These are phyloP conservation scores for Syngnathus acus DNA, from an alignment of 2,797 vertebrate genomes.

Conservation along the genomic window DNA sequence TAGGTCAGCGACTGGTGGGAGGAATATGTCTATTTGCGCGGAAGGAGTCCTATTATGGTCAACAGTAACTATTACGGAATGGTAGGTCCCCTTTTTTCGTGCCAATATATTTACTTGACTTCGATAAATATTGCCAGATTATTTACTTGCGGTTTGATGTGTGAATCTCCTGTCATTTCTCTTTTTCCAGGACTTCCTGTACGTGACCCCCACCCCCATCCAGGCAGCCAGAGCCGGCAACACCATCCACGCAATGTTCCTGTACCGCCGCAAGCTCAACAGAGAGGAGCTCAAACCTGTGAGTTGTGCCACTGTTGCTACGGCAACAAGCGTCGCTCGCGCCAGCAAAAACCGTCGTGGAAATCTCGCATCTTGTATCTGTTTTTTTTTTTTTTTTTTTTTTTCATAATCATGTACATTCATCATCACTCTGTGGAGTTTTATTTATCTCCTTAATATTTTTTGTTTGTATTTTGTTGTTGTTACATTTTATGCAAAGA, in stretches of 20 bases:
- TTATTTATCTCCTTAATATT: slow-evolving; percentile 15
- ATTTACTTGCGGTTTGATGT: neutral
- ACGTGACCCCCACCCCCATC: slow-evolving; percentile 79
- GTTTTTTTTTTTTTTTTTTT: neutral
- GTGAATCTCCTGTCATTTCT: neutral
- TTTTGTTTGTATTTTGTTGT: slow-evolving; percentile 11
- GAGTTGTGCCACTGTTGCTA: slow-evolving; percentile 36
- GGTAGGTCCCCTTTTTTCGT: slow-evolving; percentile 55
- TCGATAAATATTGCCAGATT: neutral
- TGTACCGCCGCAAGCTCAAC: slow-evolving; percentile 75
- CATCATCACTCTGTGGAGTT: slow-evolving; percentile 8
- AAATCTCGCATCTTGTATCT: neutral
- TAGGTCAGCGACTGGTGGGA: slow-evolving; percentile 94
- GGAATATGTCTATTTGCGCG: slow-evolving; percentile 81
- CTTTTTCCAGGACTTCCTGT: slow-evolving; percentile 78
- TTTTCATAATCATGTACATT: slow-evolving; percentile 4
- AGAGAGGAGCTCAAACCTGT: slow-evolving; percentile 76
- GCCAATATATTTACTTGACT: neutral
- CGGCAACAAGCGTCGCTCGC: slow-evolving; percentile 12
- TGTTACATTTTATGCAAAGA: slow-evolving; percentile 11
- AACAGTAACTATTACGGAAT: slow-evolving; percentile 90
- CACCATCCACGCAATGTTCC: slow-evolving; percentile 65
- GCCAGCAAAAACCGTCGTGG: neutral
- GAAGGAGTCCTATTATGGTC: slow-evolving; percentile 80
- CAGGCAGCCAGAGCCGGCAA: slow-evolving; percentile 77